Evolutionary conservation across 2,797 vertebrate species (phyloP), one percentile per base, ranked within the genome.

Genomic region (Lindbergichthys nudifrons): DNA sequence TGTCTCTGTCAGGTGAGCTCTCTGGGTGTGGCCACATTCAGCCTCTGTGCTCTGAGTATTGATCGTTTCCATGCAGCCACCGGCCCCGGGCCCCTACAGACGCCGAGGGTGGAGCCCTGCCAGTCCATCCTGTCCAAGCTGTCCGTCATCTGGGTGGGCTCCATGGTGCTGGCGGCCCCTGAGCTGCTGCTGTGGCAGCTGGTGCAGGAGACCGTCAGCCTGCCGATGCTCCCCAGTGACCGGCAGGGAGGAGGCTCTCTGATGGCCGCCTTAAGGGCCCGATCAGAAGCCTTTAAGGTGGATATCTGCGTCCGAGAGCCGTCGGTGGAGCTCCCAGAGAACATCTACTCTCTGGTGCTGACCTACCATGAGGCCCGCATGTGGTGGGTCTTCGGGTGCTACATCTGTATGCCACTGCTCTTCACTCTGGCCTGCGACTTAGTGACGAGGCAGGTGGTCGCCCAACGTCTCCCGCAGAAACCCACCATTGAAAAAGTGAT

Each of bases 341-440:
- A 94, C 0, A 43, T 99, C 69, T 97, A 96, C 86, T 96, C 97
- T 0, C 93, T 99, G 88, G 95, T 97, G 80, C 93, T 98, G 76
- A 99, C 98, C 39, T 99, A 99, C 88, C 96, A 97, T 32, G 94
- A 98, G 0, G 96, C 98, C 1, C 96, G 98, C 1, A 96, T 94
- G 93, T 99, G 98, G 98, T 99, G 98, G 98, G 93, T 95, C 79
- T 96, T 99, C 0, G 98, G 98, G 7, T 99, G 98, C 90, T 99
- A 98, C 90, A 95, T 98, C 86, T 99, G 98, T 68, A 75, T 99
- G 92, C 98, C 98, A 1, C 68, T 99, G 74, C 95, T 99, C 57
- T 99, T 99, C 92, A 97, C 96, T 0, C 80, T 97, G 45, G 97
- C 96, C 71, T 99, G 98, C 63, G 96, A 98, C 89, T 74, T 99